Evolutionary conservation across 2,888 invertebrate genomes (phyloP).

Genomic region (Ornithoptera priamus): DNA sequence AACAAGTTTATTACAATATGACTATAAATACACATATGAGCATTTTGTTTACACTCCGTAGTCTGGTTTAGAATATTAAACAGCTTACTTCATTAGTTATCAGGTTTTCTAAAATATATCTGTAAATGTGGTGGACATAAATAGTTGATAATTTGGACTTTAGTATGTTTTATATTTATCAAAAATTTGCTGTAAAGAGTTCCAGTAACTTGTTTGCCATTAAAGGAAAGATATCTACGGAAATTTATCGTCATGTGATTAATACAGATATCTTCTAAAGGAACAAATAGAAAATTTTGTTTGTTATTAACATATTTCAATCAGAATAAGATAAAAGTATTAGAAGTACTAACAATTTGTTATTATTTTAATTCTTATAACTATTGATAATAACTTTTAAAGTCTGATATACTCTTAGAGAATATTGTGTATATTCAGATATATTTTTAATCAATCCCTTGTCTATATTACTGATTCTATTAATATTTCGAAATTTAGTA

Average conservation of each 20-base stretch:
- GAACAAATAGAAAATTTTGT: too few relatives aligned
- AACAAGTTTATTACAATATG: too few relatives aligned
- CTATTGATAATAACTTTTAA: constrained; percentile 24
- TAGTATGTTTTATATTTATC: too few relatives aligned
- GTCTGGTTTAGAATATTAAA: not conserved
- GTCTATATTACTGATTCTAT: not conserved
- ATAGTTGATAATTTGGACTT: not conserved
- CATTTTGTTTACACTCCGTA: not conserved
- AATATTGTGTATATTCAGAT: constrained; percentile 18
- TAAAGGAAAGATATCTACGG: too few relatives aligned
- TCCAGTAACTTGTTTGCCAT: too few relatives aligned
- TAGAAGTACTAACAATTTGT: not conserved
- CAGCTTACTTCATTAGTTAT: not conserved
- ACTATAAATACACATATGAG: too few relatives aligned
- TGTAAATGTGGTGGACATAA: not conserved
- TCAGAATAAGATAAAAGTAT: too few relatives aligned
- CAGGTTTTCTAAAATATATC: not conserved
- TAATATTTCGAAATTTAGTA: not conserved
- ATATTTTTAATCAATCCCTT: not conserved
- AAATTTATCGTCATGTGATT: too few relatives aligned
- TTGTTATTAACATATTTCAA: too few relatives aligned
- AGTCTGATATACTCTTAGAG: constrained; percentile 31
- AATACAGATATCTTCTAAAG: too few relatives aligned
- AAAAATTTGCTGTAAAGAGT: too few relatives aligned
- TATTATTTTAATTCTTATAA: not conserved